Evolutionary conservation across 2,888 invertebrate species (phyloP), one percentile per base, ranked within the genome.

Genomic region (Incurvaria masculella): DNA sequence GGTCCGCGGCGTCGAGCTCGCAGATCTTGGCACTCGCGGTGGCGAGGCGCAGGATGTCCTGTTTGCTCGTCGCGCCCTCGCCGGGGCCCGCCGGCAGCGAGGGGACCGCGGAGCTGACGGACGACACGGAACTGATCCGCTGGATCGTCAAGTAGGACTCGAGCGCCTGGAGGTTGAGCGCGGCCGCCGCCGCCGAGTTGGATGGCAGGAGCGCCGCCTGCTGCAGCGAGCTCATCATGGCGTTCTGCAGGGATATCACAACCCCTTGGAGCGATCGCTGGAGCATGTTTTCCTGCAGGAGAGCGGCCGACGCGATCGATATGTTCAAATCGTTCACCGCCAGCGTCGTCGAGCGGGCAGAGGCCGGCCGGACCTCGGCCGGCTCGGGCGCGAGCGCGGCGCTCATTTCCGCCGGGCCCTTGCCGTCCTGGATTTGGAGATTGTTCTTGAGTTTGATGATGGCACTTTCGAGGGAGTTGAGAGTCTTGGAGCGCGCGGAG

Each of bases 121-220:
- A 76, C n/a, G 84, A 82, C 46, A 84, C 85, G 20, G 84, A 81
- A 44, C 89, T 88, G 46, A 92, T 79, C 55, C 91, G 83, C 73
- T 92, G 92, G 53, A 92, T 73, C 44, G 91, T 88, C 65, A 92
- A 79, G 74, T 92, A 92, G 42, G 91, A 91, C 79, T 92, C 92
- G 52, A 92, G 72, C 21, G 92, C 92, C 72, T 92, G 92, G 27
- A 92, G 80, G 66, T 91, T 91, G 18, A 93, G 78, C 0, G 92
- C 92, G 33, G 90, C 89, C 33, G 91, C 91, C 8, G 91, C 91
- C 4, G 91, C 89, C 2, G 91, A 91, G 58, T 91, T 89, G 1
- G 88, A 87, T 6, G 91, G 91, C 58, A 92, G 67, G 20, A 92
- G 73, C 0, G 91, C 91, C 1, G 91, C 92, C 62, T 91, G 89